Base-by-base conservation (phyloP, 1,140 invertebrate species). In the Zaprionus tsacasi region DNA sequence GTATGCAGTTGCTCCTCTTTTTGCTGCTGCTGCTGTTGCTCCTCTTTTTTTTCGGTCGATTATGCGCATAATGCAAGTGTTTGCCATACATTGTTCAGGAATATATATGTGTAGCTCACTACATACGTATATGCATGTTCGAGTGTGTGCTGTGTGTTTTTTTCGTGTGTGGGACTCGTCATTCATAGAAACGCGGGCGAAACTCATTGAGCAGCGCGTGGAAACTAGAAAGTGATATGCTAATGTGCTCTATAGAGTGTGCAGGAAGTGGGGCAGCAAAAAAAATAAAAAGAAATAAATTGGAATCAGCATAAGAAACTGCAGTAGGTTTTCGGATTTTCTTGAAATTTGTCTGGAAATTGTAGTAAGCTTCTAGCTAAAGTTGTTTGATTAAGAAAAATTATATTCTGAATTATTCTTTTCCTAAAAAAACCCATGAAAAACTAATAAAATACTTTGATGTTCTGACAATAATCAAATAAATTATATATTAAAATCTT, bases 61-160 rank as follows among this genome's bases (percentile, higher is more conserved):
- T 86, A 79, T 86, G 82, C 79, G 68, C 81, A 77, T 83, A 83
- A 81, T 83, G 81, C 81, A 82, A 82, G 76, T 87, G 79, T 85
- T 78, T 85, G 78, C 78, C 68, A 70, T 67, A 72, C 80, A 82
- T 63, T 79, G 63, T 55, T 15, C 13, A 38, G 15, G 35, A 17
- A 36, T 38, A 65, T 60, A 55, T 43, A 74, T 55, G 10, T 50
- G 17, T 54, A 38, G 33, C 63, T 30, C 27, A 30, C 27, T 61
- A 60, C 48, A 48, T 25, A 60, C 48, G 35, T 25, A 8, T 59
- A 3, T 74, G 52, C 57, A 55, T 71, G 45, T 10, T 55, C 27
- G 70, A 45, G 40, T 54, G 30, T 58, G 72, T 56, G 30, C 64
- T 70, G 69, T 3, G 2, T 1, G 3, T 7, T 35, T 35, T 35